Percentiles rank a stretch among this genome's conserved stretches.
phyloP scores from a whole-genome alignment of 1,140 invertebrate species.

The Stratiolaelaps scimitus region DNA sequence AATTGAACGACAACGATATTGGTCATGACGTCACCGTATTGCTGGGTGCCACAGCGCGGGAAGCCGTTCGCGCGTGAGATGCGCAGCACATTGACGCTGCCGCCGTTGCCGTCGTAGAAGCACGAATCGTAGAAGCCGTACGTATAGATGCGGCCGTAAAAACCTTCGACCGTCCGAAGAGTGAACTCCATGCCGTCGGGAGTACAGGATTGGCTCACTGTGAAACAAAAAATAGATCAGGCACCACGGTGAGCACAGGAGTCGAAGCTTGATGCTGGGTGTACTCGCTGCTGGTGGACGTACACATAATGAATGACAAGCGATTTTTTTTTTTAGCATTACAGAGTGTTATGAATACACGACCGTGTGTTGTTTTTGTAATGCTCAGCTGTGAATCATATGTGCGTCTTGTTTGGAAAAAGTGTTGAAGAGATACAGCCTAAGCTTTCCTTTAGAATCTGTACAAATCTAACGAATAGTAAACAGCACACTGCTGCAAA shows the following conservation, averaged over 20 bases:
- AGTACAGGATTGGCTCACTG: slow-evolving; percentile 76
- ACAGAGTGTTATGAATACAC: no score
- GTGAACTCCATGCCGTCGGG: slow-evolving; percentile 89
- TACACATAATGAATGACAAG: no score
- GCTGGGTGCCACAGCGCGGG: slow-evolving; percentile 74
- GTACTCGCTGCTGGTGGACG: no score
- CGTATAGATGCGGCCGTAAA: slow-evolving; percentile 75
- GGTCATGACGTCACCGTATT: slow-evolving; percentile 81
- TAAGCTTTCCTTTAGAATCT: no score
- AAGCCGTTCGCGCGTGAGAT: slow-evolving; percentile 76
- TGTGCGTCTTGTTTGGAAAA: no score
- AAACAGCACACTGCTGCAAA: no score
- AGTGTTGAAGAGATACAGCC: no score
- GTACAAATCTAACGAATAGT: no score
- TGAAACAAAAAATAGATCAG: slow-evolving; percentile 24
- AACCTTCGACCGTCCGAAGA: slow-evolving; percentile 68
- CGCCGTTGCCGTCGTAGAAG: slow-evolving; percentile 76
- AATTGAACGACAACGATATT: slow-evolving; percentile 89
- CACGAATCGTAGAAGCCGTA: slow-evolving; percentile 81
- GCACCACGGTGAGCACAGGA: slow-evolving; percentile 12
- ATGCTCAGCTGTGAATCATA: no score
- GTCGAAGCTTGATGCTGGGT: no score
- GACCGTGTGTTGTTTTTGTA: no score
- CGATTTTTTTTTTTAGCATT: no score
- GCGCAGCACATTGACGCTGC: slow-evolving; percentile 61